phyloP scores from a whole-genome alignment of 2,113 vertebrate genomes.

The Riparia riparia region DNA sequence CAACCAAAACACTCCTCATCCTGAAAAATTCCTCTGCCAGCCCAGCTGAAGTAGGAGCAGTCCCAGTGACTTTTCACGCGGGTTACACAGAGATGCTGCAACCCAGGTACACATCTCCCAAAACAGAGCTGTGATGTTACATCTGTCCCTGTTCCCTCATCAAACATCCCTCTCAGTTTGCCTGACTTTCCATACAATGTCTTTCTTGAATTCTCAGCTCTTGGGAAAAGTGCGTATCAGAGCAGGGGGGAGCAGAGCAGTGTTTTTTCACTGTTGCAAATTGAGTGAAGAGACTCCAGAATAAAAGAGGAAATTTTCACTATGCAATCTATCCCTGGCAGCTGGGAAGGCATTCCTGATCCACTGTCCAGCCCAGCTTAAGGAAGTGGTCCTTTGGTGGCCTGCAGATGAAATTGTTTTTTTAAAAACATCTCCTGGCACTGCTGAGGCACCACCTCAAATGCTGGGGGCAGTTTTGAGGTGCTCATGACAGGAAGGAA shows the following conservation, averaged over 20 bases:
- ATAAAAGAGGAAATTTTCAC: neutral
- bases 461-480: neutral
- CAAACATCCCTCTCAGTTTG: neutral
- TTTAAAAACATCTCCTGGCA: neutral
- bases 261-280: neutral
- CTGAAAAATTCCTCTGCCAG: neutral
- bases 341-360: neutral
- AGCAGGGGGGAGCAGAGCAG: neutral
- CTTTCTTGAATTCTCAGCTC: neutral
- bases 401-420: neutral
- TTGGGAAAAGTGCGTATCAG: neutral
- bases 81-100: neutral
- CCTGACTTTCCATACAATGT: neutral
- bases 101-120: neutral
- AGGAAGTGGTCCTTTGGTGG: neutral
- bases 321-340: neutral
- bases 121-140: neutral
- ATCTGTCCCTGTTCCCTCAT: neutral
- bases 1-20: neutral
- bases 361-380: neutral
- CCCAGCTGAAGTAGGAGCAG: neutral
- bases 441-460: neutral
- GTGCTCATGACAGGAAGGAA: fast-evolving
- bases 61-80: neutral
- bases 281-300: neutral